Percentiles rank a stretch among this genome's conserved stretches.
Conservation (phyloP, 2,797 vertebrate genomes). For the Thamnophis elegans region DNA sequence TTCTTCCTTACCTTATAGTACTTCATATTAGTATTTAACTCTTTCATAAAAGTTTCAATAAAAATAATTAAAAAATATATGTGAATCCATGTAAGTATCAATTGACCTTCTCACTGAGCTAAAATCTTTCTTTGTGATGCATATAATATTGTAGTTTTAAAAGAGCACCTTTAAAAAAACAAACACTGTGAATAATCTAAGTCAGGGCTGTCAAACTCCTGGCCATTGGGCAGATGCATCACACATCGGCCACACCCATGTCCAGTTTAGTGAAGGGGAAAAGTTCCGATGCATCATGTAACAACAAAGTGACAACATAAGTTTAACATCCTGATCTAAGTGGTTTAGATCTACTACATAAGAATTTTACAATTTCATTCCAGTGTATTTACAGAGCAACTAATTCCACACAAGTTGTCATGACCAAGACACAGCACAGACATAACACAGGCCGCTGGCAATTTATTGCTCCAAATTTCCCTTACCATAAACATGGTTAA, state of each 20-base stretch:
- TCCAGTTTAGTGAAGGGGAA: too few relatives aligned
- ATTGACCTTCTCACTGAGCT: too few relatives aligned
- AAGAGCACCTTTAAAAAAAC: neutral
- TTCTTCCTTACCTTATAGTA: neutral
- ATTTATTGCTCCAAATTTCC: too few relatives aligned
- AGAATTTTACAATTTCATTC: neutral
- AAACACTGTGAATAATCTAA: neutral
- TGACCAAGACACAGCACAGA: too few relatives aligned
- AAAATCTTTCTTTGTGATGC: neutral
- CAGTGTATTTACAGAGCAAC: neutral
- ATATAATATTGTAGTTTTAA: neutral
- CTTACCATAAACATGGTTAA: too few relatives aligned
- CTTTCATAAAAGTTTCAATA: neutral
- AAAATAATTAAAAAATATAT: neutral
- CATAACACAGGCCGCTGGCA: too few relatives aligned
- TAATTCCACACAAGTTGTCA: neutral
- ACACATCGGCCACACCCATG: too few relatives aligned
- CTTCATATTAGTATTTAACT: neutral
- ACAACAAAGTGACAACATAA: fast-evolving
- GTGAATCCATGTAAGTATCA: neutral
- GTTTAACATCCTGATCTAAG: neutral
- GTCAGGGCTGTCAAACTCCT: too few relatives aligned
- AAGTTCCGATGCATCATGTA: too few relatives aligned
- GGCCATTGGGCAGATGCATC: too few relatives aligned
- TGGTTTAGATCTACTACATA: neutral